Percentiles rank a stretch among this genome's conserved stretches.
Conservation (phyloP, 1,140 invertebrate genomes). For the Diabrotica undecimpunctata region DNA sequence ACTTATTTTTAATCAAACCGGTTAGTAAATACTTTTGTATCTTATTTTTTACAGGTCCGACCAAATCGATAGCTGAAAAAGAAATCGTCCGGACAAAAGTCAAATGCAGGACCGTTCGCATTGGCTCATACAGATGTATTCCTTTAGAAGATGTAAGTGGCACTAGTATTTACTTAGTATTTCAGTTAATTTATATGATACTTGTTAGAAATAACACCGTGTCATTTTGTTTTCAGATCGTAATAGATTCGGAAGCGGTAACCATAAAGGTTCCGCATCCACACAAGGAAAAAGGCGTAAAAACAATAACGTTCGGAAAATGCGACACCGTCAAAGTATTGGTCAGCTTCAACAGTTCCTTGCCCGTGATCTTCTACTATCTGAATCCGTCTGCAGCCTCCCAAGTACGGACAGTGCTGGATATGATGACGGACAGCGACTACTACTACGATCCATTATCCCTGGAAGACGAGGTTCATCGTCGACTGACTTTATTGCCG, state of each 20-base stretch:
- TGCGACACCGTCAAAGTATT: constrained; percentile 68
- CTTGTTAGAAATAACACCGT: not conserved
- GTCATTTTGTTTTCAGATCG: constrained; percentile 47
- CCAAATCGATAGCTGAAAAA: not conserved
- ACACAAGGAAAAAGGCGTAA: constrained; percentile 55
- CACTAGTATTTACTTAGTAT: not conserved
- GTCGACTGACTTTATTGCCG: constrained; percentile 75
- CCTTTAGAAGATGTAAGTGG: constrained; percentile 60
- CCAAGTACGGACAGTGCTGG: constrained; percentile 64
- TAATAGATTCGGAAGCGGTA: constrained; percentile 62
- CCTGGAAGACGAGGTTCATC: constrained; percentile 59
- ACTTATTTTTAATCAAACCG: not conserved
- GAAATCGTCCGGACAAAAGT: constrained; percentile 12
- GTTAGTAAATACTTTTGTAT: not conserved
- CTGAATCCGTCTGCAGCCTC: constrained; percentile 61
- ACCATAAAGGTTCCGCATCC: constrained; percentile 64
- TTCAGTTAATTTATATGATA: not conserved
- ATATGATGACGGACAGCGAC: constrained; percentile 63
- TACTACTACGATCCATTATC: constrained; percentile 57
- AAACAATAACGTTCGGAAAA: constrained; percentile 60
- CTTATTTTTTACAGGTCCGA: not conserved
- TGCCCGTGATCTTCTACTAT: constrained; percentile 77
- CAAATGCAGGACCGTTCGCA: constrained; percentile 69
- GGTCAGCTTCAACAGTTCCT: constrained; percentile 66
- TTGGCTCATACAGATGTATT: constrained; percentile 73